A percentile compares a stretch with the other conserved stretches of the same genome.
Conservation (phyloP, 2,797 vertebrate genomes). For the Sus cebifrons region DNA sequence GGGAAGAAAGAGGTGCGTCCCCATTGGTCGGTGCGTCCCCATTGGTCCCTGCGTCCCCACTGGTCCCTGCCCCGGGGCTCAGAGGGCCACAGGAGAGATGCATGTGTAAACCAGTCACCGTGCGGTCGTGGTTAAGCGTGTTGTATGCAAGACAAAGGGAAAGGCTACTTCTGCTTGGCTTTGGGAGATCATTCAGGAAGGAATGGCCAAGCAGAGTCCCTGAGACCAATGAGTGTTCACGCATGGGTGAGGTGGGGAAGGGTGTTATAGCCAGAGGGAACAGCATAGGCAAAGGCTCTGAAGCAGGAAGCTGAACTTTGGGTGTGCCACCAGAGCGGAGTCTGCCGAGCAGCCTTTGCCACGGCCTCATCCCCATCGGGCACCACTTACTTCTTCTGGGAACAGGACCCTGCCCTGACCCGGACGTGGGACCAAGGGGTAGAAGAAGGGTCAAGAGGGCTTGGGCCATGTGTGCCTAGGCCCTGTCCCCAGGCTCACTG, state of each 20-base stretch:
- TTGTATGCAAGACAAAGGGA: rapidly evolving
- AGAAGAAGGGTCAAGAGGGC: background rate
- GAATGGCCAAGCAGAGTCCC: background rate
- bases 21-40: rapidly evolving
- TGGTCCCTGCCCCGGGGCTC: background rate
- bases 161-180: background rate
- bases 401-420: background rate
- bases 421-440: background rate
- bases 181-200: background rate
- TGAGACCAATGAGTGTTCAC: rapidly evolving
- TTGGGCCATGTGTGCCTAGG: background rate
- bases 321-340: no score
- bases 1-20: rapidly evolving
- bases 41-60: rapidly evolving
- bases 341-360: background rate
- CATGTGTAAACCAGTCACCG: rapidly evolving
- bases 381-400: background rate
- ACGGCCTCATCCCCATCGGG: background rate
- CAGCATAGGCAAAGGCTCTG: background rate
- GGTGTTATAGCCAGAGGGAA: background rate
- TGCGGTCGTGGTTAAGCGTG: rapidly evolving
- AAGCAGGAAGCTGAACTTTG: background rate
- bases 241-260: background rate
- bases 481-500: rapidly evolving
- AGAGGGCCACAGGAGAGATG: rapidly evolving